Conservation (phyloP, 2,888 invertebrate genomes). For the Leptopterna dolabrata region DNA sequence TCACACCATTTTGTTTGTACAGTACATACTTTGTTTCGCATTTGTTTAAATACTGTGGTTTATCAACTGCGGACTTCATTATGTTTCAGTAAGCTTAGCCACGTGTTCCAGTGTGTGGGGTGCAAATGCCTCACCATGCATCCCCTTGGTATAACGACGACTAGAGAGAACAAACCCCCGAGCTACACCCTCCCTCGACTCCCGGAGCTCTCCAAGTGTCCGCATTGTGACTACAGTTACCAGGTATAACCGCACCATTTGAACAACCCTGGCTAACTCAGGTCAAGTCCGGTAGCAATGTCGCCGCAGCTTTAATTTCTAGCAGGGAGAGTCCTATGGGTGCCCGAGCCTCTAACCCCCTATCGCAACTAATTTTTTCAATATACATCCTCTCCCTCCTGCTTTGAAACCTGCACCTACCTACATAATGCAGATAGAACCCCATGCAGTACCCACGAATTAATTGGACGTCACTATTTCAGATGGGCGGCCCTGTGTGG, state of each 20-base stretch:
- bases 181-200: slow-evolving; percentile 78
- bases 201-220: slow-evolving; percentile 77
- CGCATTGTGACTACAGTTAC: slow-evolving; percentile 80
- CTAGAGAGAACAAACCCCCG: slow-evolving; percentile 63
- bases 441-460: too few species aligned
- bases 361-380: too few species aligned
- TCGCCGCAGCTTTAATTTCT: too few species aligned
- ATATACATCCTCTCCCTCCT: too few species aligned
- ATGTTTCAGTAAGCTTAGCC: slow-evolving; percentile 80
- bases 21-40: too few species aligned
- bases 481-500: slow-evolving; percentile 97
- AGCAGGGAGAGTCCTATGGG: too few species aligned
- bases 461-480: slow-evolving; percentile 60
- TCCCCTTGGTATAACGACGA: slow-evolving; percentile 65
- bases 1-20: too few species aligned
- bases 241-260: slow-evolving; percentile 70
- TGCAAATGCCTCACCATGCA: slow-evolving; percentile 75
- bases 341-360: too few species aligned
- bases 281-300: too few species aligned
- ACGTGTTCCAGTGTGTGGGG: slow-evolving; percentile 90
- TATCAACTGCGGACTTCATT: background rate
- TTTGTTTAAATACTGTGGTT: too few species aligned
- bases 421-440: too few species aligned
- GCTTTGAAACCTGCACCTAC: too few species aligned
- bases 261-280: background rate